Conservation (phyloP, 2,113 vertebrate species). For the Bolborhynchus lineola region DNA sequence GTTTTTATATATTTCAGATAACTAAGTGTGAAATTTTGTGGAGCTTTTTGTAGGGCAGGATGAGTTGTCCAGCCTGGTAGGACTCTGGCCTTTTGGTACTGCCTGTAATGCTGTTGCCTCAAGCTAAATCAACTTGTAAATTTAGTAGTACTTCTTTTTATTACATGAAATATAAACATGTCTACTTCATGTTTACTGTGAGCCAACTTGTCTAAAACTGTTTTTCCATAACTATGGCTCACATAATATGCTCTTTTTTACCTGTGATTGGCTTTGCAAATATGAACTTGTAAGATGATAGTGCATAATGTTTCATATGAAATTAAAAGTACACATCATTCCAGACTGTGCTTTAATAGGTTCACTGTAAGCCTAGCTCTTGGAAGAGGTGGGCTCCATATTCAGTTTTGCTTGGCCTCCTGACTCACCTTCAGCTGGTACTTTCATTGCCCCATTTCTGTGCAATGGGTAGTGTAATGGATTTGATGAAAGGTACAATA, state of each 20-base stretch:
- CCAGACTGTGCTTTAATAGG: background rate
- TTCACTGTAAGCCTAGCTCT: background rate
- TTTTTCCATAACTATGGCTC: background rate
- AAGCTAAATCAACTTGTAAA: background rate
- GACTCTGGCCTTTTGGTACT: background rate
- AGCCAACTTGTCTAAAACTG: background rate
- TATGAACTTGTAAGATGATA: background rate
- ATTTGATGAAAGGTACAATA: background rate
- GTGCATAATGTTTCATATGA: background rate
- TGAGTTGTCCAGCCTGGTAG: background rate
- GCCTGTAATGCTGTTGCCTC: background rate
- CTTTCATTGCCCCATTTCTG: background rate
- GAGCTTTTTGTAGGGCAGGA: background rate
- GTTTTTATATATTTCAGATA: background rate
- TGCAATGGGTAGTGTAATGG: background rate
- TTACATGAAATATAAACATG: background rate
- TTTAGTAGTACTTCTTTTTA: background rate
- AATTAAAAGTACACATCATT: background rate
- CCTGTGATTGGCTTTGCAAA: background rate
- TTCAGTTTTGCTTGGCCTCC: background rate
- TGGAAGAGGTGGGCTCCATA: no score
- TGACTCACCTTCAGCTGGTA: background rate
- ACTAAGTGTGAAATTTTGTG: background rate
- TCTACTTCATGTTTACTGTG: background rate
- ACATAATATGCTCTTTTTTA: background rate